phyloP scores from a whole-genome alignment of 2,797 vertebrate genomes.

The Ctenopoma kingsleyae region DNA sequence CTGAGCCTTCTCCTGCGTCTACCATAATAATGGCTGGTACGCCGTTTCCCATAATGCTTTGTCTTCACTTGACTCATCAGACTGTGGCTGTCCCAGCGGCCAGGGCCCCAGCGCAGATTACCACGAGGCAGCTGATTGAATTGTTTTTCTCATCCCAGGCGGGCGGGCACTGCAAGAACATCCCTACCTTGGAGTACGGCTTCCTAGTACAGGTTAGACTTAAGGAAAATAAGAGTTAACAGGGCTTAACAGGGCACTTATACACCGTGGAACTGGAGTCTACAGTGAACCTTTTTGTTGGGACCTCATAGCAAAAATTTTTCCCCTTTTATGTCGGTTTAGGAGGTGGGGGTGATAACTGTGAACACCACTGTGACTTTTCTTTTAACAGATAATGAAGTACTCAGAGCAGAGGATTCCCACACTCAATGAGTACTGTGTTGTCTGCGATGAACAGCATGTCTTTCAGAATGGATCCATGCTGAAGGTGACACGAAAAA shows the following conservation, averaged over 20 bases:
- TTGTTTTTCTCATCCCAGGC: conserved; percentile 91
- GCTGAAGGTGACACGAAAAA: conserved; percentile 90
- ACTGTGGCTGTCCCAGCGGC: conserved; percentile 89
- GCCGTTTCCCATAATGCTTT: conserved; percentile 88
- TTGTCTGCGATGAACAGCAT: conserved; percentile 98
- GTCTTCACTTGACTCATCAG: conserved; percentile 90
- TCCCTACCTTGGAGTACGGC: conserved; percentile 98
- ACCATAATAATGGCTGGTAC: conserved; percentile 71
- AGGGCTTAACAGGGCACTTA: not conserved
- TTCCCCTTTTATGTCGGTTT: conserved; percentile 6
- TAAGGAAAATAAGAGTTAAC: conserved; percentile 17
- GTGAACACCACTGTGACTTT: conserved; percentile 51
- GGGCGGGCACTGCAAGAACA: conserved; percentile 98
- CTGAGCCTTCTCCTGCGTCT: conserved; percentile 66
- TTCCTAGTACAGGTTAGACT: conserved; percentile 96
- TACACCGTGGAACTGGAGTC: not conserved
- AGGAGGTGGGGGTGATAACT: conserved; percentile 47
- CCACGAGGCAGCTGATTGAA: conserved; percentile 92
- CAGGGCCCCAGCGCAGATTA: conserved; percentile 91
- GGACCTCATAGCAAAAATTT: not conserved
- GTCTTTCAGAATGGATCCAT: conserved; percentile 99
- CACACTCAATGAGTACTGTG: conserved; percentile 97
- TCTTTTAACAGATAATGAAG: conserved; percentile 93
- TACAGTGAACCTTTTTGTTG: conserved; percentile 1
- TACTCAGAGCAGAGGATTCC: conserved; percentile 98